Base-by-base conservation (phyloP, 2,797 vertebrate species). In the Aulostomus chinensis region DNA sequence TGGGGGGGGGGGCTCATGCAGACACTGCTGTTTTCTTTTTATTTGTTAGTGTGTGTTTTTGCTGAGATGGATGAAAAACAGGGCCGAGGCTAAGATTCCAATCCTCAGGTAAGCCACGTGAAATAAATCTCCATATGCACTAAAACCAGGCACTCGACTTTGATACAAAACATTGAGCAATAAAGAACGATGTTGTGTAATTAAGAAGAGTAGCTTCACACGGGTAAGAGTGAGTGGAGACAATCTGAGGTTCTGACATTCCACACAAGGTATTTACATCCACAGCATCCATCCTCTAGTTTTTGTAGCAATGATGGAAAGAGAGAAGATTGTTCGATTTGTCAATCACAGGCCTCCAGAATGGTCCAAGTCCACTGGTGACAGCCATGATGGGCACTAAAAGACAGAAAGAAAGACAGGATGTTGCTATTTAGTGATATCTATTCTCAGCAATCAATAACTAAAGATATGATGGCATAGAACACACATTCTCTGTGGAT, bases 201-300 rank as follows among this genome's bases (percentile, higher is more conserved):
- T 80, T 70, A 70, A 68, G 52, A 62, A 68, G 50, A 63, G 50
- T 39, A 45, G 42, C 43, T 67, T 62, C 51, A 66, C 62, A 66
- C 29, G 39, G 55, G 39, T 25, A 59, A 58, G 58, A 65, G 40
- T 46, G 57, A 76, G 75, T 62, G 59, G 61, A 67, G 63, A 34
- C 77, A 63, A 80, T 78, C 73, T 59, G 58, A 64, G 65, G 57
- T 61, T 80, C 48, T 72, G 81, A 82, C 84, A 86, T 86, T 86
- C 85, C 74, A 58, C 60, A 47, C 67, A 81, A 72, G 61, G 76
- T 72, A 65, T 63, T 69, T 76, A 70, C 17, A 10, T 42, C 60
- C 25, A 34, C 40, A 50, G 60, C 50, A 68, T 41, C 51, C 36
- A 56, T 73, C 65, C 75, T 58, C 53, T 21, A 29, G 62, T 51